Base-by-base conservation (phyloP, 2,797 vertebrate genomes). In the Acanthurus leucopareius region DNA sequence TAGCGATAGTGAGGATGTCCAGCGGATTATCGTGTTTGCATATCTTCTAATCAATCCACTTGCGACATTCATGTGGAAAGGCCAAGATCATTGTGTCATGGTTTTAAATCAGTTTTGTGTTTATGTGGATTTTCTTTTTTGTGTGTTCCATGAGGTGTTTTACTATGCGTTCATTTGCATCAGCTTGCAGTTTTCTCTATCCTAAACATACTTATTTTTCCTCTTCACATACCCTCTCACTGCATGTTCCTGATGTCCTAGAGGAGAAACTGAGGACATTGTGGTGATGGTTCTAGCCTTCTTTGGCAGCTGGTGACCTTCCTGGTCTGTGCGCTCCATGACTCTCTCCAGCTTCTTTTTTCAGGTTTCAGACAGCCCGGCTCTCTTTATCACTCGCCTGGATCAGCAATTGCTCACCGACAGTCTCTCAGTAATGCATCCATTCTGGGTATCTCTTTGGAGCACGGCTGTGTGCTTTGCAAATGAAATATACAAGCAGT, bases 351-450 rank as follows among this genome's bases (percentile, higher is more conserved):
- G 80, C 78, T 78, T 86, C 86, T 92, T 94, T 52, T 92, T 92
- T 88, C 89, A 90, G 88, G 73, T 89, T 88, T 86, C 85, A 93
- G 91, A 93, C 89, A 90, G 90, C 86, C 86, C 35, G 35, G 75
- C 87, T 88, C 84, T 92, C 89, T 89, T 94, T 95, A 95, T 95
- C 94, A 82, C 90, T 91, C 88, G 88, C 86, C 68, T 60, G 85
- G 89, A 96, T 96, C 95, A 95, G 95, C 93, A 93, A 95, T 95
- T 92, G 92, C 93, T 95, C 94, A 94, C 90, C 79, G 91, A 94
- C 93, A 94, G 92, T 93, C 92, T 92, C 91, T 88, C 93, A 89
- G 92, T 94, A 94, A 94, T 94, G 94, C 92, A 93, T 89, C 90
- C 88, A 83, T 73, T 85, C 91, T 84, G 87, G 91, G 85, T 91